Base-by-base conservation (phyloP, 2,888 invertebrate genomes). In the Priocnemis perturbator region DNA sequence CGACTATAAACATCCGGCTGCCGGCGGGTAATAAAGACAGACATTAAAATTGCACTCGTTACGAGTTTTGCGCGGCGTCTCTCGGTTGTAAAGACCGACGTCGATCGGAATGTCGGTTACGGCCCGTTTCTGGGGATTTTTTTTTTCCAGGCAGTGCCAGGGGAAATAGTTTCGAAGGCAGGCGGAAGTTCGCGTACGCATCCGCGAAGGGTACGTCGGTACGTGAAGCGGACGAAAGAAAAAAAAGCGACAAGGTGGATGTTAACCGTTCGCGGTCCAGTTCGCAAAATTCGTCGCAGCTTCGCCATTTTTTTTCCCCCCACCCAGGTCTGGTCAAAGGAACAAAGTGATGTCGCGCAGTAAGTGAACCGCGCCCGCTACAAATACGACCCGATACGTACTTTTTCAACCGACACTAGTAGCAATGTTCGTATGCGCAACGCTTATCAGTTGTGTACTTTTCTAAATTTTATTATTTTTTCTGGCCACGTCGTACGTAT, bases 41-140 rank as follows among this genome's bases (percentile, higher is more conserved):
- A 61, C 59, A 69, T 79, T 71, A 73, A 73, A 61, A 72, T 57
- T 57, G 59, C 60, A 53, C 58, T 58, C 60, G 62, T 67, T 73
- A 63, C 58, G 52, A 17, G 14, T 53, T 19, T 26, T 30, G 62
- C 55, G 48, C 50, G 47, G 45, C 17, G 53, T 37, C 37, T 11
- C 37, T 9, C 37, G 37, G 55, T 53, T 48, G 57, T 72, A 68
- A 69, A 76, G 47, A 55, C 47, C 53, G 14, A 58, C 52, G 64
- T 71, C 64, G 64, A 21, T 37, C 37, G 37, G 11, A 37, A 37
- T 37, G 37, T 9, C 11, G 14, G 11, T 37, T 37, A 37, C 14
- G 14, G 37, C 7, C 37, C 1, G 37, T 1, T 37, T 37, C 7
- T 37, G n/a, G n/a, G n/a, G n/a, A n/a, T n/a, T n/a, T n/a, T n/a